phyloP scores from a whole-genome alignment of 1,140 invertebrate species.

The Polypedilum vanderplanki region DNA sequence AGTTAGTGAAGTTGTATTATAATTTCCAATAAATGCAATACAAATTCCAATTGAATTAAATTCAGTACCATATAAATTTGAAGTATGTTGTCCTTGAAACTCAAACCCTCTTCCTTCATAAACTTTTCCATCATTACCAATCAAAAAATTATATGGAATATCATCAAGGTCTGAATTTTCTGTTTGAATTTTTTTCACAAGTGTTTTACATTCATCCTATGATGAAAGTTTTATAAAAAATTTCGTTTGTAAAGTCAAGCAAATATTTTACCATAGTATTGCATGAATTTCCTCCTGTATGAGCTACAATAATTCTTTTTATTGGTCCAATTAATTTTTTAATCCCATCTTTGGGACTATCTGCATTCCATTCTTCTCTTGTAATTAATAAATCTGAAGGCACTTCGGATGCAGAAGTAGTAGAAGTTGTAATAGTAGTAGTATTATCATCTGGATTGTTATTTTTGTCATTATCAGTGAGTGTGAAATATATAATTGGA shows the following conservation, averaged over 20 bases:
- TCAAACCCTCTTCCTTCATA: too few species aligned
- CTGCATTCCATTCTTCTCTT: conserved; percentile 51
- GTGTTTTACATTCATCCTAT: conserved; percentile 37
- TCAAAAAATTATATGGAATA: too few species aligned
- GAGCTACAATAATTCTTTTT: conserved; percentile 50
- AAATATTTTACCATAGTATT: conserved; percentile 40
- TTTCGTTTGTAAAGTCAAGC: conserved; percentile 3
- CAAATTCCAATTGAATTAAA: conserved; percentile 55
- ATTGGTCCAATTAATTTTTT: conserved; percentile 44
- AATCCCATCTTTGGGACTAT: conserved; percentile 43
- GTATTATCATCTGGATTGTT: not conserved
- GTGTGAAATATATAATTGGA: too few species aligned
- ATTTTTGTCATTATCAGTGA: too few species aligned
- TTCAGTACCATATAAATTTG: conserved; percentile 50
- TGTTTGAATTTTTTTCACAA: conserved; percentile 48
- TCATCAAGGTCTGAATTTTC: too few species aligned
- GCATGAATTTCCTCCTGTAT: conserved; percentile 49
- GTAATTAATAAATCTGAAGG: conserved; percentile 33
- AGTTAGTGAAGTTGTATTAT: conserved; percentile 33
- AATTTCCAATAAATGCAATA: conserved; percentile 52
- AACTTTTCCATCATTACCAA: too few species aligned
- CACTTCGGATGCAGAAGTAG: not conserved
- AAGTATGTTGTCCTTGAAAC: too few species aligned
- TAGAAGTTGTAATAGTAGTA: not conserved
- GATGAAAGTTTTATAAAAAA: not conserved